Conservation (phyloP, 2,797 vertebrate genomes). For the Dromococcyx pavoninus region DNA sequence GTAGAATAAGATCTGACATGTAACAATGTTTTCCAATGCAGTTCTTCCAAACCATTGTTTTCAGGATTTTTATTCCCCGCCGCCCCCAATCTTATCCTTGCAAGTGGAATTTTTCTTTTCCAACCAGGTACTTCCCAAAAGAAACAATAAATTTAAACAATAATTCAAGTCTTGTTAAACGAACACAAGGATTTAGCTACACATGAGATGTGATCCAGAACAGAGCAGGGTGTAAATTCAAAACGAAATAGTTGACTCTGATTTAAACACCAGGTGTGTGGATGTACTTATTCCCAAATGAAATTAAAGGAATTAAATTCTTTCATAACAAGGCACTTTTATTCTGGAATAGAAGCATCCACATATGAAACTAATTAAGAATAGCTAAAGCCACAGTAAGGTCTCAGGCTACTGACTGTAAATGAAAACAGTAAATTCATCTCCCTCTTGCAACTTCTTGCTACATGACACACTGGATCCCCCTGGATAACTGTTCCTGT, state of each 20-base stretch:
- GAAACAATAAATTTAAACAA: neutral
- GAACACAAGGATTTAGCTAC: neutral
- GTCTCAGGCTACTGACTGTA: constrained; percentile 33
- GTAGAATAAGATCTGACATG: neutral
- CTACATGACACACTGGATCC: neutral
- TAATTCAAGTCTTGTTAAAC: neutral
- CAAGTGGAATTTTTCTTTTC: neutral
- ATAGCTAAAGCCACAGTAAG: constrained; percentile 31
- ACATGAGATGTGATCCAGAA: neutral
- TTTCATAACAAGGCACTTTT: constrained; percentile 20
- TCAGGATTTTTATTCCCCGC: neutral
- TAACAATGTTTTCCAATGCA: neutral
- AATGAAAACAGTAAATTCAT: constrained; percentile 34
- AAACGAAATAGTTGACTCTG: neutral
- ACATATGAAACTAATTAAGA: constrained; percentile 51
- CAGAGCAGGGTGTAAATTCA: neutral
- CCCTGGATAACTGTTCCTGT: neutral
- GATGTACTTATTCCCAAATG: constrained; percentile 12
- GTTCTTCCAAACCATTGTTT: neutral
- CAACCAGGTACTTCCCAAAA: constrained; percentile 1
- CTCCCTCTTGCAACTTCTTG: constrained; percentile 2
- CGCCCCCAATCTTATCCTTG: neutral
- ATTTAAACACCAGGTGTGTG: constrained; percentile 43
- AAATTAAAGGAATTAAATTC: constrained; percentile 38
- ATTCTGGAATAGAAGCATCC: constrained; percentile 48